Evolutionary conservation across 2,797 vertebrate genomes (phyloP), one percentile per base, ranked within the genome.

Genomic region (Acrossocheilus fasciatus): DNA sequence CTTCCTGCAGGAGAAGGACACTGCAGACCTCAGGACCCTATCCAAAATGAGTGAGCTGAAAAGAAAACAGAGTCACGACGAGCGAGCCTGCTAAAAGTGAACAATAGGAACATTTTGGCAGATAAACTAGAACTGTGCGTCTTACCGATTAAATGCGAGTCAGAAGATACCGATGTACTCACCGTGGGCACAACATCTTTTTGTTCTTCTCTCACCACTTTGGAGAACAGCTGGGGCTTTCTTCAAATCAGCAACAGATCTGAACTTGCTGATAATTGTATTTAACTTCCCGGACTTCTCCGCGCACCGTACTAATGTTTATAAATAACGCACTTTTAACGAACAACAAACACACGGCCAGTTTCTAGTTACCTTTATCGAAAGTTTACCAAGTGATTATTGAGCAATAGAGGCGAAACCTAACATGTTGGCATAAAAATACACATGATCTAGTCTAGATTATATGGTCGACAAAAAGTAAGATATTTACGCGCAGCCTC

Each of bases 1-100:
- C 0, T 90, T 89, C 87, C 94, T 94, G 86, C 86, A 72, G 26
- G 92, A 83, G 89, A 94, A 0, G 47, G 92, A 93, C 36, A 88
- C 89, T 11, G 90, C 86, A 0, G 89, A 89, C 30, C 91, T 90
- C 45, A 95, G 87, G 85, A 91, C 11, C 87, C 88, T 6, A 4
- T 10, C 15, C 20, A 82, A 77, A 50, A 15, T 30, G 4, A 82
- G 20, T 2, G 68, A 26, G 6, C 64, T 4, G 62, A 30, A 0
- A 43, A 6, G 15, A 45, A 45, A 12, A 74, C 1, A n/a, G 30
- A 54, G 30, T 4, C 34, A 57, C 0, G 43, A 2, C 8, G 52
- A 23, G 11, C 20, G 6, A 4, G 1, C 8, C 45, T 75, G 18
- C 30, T 36, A 54, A 76, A 6, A 18, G 17, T 50, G 18, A 54